Evolutionary conservation across 2,113 vertebrate genomes (phyloP).

Genomic region (Mustela nigripes): DNA sequence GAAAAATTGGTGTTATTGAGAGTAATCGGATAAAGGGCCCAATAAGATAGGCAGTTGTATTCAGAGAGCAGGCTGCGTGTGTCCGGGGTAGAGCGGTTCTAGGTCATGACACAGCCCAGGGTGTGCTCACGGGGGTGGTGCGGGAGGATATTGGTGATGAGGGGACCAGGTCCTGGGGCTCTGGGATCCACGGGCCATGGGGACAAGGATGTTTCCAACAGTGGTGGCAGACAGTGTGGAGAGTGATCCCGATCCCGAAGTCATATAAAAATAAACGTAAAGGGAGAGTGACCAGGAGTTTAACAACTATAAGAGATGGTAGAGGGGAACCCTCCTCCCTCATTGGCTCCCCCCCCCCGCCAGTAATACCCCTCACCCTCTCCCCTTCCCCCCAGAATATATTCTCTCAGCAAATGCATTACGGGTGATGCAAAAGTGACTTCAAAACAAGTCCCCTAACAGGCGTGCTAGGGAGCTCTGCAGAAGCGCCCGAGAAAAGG

Average conservation of each 20-base stretch:
- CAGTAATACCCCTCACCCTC: no score
- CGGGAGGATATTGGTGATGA: neutral
- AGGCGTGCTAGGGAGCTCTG: neutral
- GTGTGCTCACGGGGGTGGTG: rapidly evolving
- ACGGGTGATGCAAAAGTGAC: neutral
- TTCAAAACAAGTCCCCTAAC: neutral
- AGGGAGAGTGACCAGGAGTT: neutral
- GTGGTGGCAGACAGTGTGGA: neutral
- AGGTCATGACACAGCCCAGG: neutral
- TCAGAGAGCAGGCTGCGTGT: neutral
- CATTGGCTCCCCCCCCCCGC: neutral
- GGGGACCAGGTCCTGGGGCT: neutral
- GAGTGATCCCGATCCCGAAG: neutral
- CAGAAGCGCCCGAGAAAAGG: neutral
- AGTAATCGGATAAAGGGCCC: neutral
- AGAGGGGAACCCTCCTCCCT: neutral
- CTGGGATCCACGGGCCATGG: neutral
- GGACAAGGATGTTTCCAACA: neutral
- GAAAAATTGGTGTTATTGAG: neutral
- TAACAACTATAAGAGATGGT: neutral
- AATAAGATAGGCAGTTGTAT: neutral
- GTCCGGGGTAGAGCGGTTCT: neutral
- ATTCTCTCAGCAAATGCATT: neutral
- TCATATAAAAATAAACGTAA: neutral
- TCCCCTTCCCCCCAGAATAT: neutral